phyloP scores from a whole-genome alignment of 2,888 invertebrate genomes.

The Chrysopilus asiliformis region DNA sequence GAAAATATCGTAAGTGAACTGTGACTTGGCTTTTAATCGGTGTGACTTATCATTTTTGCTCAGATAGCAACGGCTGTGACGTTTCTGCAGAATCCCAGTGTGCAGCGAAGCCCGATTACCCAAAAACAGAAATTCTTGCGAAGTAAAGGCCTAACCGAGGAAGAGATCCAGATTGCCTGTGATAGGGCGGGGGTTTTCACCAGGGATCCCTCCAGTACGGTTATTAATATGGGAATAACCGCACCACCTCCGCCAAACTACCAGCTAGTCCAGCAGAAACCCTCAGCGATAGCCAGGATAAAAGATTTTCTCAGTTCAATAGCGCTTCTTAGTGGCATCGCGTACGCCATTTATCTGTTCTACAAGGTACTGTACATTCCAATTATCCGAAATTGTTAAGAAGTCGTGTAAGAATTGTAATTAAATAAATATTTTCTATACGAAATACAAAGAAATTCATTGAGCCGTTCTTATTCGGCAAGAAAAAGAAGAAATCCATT shows the following conservation, averaged over 20 bases:
- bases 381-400: too few relatives aligned
- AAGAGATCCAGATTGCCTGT: conserved; percentile 61
- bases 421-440: too few relatives aligned
- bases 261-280: conserved; percentile 19
- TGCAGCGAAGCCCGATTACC: conserved; percentile 56
- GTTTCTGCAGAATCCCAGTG: conserved; percentile 76
- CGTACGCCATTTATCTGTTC: conserved; percentile 66
- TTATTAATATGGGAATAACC: conserved; percentile 29
- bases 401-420: too few relatives aligned
- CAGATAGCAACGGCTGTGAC: conserved; percentile 75
- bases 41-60: conserved; percentile 16
- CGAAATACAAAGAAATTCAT: conserved; percentile 43
- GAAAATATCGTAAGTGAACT: conserved; percentile 27
- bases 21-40: neutral
- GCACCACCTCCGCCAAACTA: conserved; percentile 6
- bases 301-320: conserved; percentile 58
- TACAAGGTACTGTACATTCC: conserved; percentile 49
- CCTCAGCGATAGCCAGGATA: conserved; percentile 32
- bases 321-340: conserved; percentile 61
- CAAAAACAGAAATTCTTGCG: conserved; percentile 69
- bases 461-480: conserved; percentile 53
- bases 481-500: conserved; percentile 48
- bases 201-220: conserved; percentile 28
- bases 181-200: conserved; percentile 44
- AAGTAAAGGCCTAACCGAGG: conserved; percentile 61